Base-by-base conservation (phyloP, 1,140 invertebrate genomes). In the Temnothorax curvispinosus region DNA sequence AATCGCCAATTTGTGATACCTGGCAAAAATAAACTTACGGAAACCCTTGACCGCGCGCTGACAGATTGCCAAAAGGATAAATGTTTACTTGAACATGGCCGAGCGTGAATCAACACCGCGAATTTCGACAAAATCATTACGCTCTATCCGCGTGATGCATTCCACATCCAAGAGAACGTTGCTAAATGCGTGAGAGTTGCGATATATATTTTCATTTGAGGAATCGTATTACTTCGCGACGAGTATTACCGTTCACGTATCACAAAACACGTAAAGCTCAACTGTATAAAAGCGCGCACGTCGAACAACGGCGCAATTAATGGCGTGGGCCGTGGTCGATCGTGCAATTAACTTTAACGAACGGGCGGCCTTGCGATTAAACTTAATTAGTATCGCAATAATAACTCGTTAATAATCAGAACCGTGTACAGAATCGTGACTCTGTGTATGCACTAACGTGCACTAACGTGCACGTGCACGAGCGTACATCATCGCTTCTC, bases 321-420 rank as follows among this genome's bases (percentile, higher is more conserved):
- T 90, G 85, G 90, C 92, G 92, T 92, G 92, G 92, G 92, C 92
- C 92, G 92, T 89, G 91, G 91, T 90, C 92, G 92, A 87, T 91
- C 92, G 91, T 92, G 92, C 92, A 94, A 94, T 95, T 95, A 94
- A 94, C 93, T 94, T 94, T 94, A 95, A 95, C 93, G 93, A 95
- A 95, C 93, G 91, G n/a, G 86, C 93, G 94, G 93, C 93, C 93
- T 95, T 93, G 94, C 94, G 92, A 94, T 94, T 94, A 94, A 93
- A 93, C 91, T 93, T 94, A 94, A 95, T 95, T 95, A 95, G 91
- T 92, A 94, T 92, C 90, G 89, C 92, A 91, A 92, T 93, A 94
- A 94, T 94, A 94, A 94, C 94, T 94, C 93, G 93, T 93, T 93
- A 93, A 94, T 94, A 93, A 93, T 94, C 93, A 92, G 90, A 90